These are phyloP conservation scores for Pammene aurita DNA, from an alignment of 2,888 invertebrate species.

Conservation along the genomic window DNA sequence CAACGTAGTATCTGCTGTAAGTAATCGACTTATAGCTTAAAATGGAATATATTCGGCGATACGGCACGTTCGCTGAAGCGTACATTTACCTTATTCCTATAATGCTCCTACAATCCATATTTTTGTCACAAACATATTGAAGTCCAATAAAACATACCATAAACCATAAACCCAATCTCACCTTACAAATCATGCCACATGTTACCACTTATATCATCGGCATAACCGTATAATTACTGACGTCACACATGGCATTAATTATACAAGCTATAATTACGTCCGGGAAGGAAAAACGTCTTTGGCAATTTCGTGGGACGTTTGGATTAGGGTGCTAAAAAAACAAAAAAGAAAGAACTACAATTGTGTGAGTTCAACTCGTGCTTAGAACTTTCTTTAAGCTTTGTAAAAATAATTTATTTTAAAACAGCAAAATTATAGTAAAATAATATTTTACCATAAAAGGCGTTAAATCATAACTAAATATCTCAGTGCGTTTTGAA, in stretches of 20 bases:
- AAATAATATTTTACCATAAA: too few species aligned
- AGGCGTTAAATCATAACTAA: too few species aligned
- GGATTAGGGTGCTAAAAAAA: slow-evolving; percentile 22
- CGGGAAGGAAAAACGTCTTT: slow-evolving; percentile 36
- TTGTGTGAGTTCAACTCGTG: too few species aligned
- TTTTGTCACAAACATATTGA: background rate
- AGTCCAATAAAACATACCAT: slow-evolving; percentile 18
- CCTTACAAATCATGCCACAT: slow-evolving; percentile 45
- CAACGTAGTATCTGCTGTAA: too few species aligned
- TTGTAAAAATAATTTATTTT: background rate
- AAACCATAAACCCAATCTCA: slow-evolving; percentile 13
- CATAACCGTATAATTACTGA: slow-evolving; percentile 40
- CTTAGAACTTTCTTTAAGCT: background rate
- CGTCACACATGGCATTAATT: slow-evolving; percentile 50
- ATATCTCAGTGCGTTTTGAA: too few species aligned
- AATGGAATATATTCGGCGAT: too few species aligned
- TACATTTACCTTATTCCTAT: too few species aligned
- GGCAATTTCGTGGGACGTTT: slow-evolving; percentile 21
- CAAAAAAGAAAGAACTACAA: too few species aligned
- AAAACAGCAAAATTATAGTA: too few species aligned
- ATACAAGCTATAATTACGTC: slow-evolving; percentile 42
- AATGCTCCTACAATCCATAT: slow-evolving; percentile 1
- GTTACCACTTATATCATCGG: slow-evolving; percentile 35
- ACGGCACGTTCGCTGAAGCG: too few species aligned
- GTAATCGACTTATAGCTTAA: too few species aligned